These are phyloP conservation scores for Phlogophora meticulosa DNA, from an alignment of 2,888 invertebrate genomes.

Conservation along the genomic window DNA sequence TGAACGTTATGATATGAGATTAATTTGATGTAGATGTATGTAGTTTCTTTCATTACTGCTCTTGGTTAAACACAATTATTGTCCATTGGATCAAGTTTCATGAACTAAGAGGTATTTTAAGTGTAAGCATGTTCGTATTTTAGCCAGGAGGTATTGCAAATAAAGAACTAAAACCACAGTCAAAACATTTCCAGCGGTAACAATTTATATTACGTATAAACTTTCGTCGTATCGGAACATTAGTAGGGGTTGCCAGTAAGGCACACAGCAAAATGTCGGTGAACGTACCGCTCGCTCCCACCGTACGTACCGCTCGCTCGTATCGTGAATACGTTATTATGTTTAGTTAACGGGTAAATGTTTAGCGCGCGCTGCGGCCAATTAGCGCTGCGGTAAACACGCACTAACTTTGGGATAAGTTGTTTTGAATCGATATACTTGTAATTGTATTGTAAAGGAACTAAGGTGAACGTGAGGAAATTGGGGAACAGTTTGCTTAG, in stretches of 20 bases:
- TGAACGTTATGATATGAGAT: not conserved
- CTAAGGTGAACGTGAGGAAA: not conserved
- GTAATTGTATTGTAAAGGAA: not conserved
- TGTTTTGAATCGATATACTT: conserved; percentile 26
- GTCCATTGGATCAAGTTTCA: too few relatives aligned
- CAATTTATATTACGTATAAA: too few relatives aligned
- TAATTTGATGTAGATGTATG: not conserved
- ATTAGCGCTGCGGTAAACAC: conserved; percentile 68
- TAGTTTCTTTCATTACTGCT: too few relatives aligned
- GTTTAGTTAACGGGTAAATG: conserved; percentile 74
- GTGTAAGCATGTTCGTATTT: too few relatives aligned
- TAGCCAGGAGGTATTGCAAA: too few relatives aligned
- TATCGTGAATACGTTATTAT: conserved; percentile 76
- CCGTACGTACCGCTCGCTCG: conserved; percentile 30
- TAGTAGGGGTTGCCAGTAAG: conserved; percentile 54
- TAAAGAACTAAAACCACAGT: too few relatives aligned
- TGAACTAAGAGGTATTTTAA: too few relatives aligned
- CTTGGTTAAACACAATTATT: too few relatives aligned
- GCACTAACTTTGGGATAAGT: conserved; percentile 39
- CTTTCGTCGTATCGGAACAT: conserved; percentile 11
- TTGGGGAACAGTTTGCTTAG: too few relatives aligned
- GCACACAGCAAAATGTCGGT: conserved; percentile 63
- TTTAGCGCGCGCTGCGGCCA: conserved; percentile 74
- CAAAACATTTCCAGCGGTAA: too few relatives aligned
- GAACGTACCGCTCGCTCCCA: conserved; percentile 55